Evolutionary conservation across 2,888 invertebrate species (phyloP).

Genomic region (Meloe dianella): DNA sequence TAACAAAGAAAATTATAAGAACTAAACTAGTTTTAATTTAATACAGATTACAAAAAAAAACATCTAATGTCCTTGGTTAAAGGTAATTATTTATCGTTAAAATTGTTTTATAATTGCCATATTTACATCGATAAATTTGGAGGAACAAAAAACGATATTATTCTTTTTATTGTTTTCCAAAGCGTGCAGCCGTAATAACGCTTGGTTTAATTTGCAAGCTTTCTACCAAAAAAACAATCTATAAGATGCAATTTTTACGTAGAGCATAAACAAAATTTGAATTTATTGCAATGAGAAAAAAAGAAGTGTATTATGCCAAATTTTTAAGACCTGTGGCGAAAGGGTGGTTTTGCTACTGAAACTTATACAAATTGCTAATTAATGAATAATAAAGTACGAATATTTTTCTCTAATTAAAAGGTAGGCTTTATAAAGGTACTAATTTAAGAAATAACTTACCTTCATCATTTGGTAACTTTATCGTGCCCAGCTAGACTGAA

Average conservation of each 20-base stretch:
- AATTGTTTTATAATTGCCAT: not conserved
- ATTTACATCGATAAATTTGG: not conserved
- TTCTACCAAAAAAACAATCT: not conserved
- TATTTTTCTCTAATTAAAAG: no score
- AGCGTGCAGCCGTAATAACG: not conserved
- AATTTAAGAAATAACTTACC: conserved; percentile 19
- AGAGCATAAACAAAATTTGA: no score
- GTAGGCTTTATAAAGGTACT: no score
- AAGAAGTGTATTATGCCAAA: no score
- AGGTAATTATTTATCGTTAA: conserved; percentile 1
- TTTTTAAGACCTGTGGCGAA: no score
- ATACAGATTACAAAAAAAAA: not conserved
- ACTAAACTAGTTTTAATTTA: not conserved
- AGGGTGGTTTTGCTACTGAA: no score
- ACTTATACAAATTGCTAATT: not conserved
- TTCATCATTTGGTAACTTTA: conserved; percentile 21
- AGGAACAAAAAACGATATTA: not conserved
- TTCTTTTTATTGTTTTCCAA: not conserved
- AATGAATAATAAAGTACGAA: no score
- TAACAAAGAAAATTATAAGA: conserved; percentile 16
- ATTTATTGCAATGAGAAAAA: no score
- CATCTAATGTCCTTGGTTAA: not conserved
- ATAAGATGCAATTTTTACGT: not conserved
- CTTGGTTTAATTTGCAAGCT: not conserved
- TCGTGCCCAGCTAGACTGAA: conserved; percentile 19